phyloP scores from a whole-genome alignment of 2,888 invertebrate genomes.

The Malacosoma neustria region DNA sequence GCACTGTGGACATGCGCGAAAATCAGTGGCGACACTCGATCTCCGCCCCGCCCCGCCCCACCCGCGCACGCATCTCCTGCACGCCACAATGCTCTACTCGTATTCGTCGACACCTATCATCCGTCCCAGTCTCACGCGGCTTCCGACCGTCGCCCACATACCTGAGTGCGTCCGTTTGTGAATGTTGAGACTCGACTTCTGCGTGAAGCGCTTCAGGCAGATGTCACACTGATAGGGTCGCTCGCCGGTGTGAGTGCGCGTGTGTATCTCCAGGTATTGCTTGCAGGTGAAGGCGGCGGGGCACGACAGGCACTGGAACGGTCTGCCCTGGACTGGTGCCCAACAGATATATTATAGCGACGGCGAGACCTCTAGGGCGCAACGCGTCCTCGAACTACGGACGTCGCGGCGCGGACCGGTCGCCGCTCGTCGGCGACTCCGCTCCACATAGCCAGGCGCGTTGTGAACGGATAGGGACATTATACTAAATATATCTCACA shows the following conservation, averaged over 20 bases:
- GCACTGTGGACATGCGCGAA: conserved; percentile 48
- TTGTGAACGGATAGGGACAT: conserved; percentile 2
- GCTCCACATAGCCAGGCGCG: conserved; percentile 40
- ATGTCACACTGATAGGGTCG: conserved; percentile 81
- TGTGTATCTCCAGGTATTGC: conserved; percentile 77
- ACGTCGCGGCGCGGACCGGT: conserved; percentile 65
- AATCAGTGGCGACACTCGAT: conserved; percentile 22
- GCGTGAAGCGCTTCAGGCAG: conserved; percentile 86
- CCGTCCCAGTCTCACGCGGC: conserved; percentile 20
- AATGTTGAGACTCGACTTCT: conserved; percentile 88
- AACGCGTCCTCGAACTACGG: conserved; percentile 62
- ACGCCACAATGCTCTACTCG: conserved; percentile 21
- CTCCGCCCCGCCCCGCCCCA: conserved; percentile 12
- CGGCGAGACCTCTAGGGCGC: conserved; percentile 60
- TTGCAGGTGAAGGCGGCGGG: conserved; percentile 75
- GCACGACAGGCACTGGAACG: conserved; percentile 76
- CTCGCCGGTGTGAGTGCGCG: conserved; percentile 76
- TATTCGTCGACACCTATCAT: conserved; percentile 34
- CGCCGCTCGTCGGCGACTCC: conserved; percentile 63
- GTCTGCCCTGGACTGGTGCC: conserved; percentile 75
- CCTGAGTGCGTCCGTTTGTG: conserved; percentile 86
- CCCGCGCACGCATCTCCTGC: conserved; percentile 4
- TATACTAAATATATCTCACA: neutral
- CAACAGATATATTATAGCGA: conserved; percentile 71
- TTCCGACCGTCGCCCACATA: conserved; percentile 37